Percentiles rank a stretch among this genome's conserved stretches.
Evolutionary conservation across 2,888 invertebrate species (phyloP).

Genomic region (Stenodema calcarata): DNA sequence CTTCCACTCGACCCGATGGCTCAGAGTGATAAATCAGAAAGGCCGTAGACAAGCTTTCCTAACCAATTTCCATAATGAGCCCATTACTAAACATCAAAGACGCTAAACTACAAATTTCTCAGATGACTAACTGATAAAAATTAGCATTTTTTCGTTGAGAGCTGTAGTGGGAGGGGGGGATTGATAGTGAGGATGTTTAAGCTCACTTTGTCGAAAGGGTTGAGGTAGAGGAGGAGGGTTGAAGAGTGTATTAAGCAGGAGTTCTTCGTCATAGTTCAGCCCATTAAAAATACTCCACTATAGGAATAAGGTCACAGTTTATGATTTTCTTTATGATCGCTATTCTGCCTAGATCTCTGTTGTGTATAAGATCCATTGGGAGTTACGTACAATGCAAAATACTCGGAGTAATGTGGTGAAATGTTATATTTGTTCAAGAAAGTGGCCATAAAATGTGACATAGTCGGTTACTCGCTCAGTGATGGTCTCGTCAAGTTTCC

Average conservation of each 20-base stretch:
- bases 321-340: too few relatives aligned
- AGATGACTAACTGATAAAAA: conserved; percentile 47
- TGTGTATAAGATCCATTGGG: too few relatives aligned
- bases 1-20: conserved; percentile 44
- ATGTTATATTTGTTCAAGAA: too few relatives aligned
- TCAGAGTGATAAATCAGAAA: conserved; percentile 51
- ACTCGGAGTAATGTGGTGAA: too few relatives aligned
- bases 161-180: neutral
- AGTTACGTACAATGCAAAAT: too few relatives aligned
- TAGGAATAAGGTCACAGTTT: too few relatives aligned
- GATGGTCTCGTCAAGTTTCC: too few relatives aligned
- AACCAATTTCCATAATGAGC: conserved; percentile 53
- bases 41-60: conserved; percentile 33
- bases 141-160: conserved; percentile 38
- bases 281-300: neutral
- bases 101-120: conserved; percentile 52
- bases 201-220: neutral
- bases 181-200: neutral
- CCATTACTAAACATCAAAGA: conserved; percentile 55
- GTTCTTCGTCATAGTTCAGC: neutral
- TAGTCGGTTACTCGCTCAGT: too few relatives aligned
- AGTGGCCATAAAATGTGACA: too few relatives aligned
- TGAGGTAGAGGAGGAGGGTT: neutral
- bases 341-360: too few relatives aligned
- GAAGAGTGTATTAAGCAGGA: neutral